phyloP scores from a whole-genome alignment of 2,113 vertebrate species.

The Podarcis raffonei region DNA sequence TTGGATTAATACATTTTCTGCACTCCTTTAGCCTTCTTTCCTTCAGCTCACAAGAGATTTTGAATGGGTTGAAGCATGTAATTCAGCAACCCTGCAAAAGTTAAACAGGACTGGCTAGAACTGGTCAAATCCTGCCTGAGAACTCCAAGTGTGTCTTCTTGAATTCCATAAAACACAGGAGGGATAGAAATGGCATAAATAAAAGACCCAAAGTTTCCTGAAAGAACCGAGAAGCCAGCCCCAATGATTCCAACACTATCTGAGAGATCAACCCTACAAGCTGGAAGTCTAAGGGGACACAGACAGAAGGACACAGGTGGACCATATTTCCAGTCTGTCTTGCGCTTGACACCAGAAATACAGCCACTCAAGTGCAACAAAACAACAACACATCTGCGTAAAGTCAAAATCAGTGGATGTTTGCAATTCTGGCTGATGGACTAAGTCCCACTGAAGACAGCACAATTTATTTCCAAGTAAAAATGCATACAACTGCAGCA shows the following conservation, averaged over 20 bases:
- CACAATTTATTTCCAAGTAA: background rate
- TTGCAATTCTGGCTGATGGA: background rate
- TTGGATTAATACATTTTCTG: background rate
- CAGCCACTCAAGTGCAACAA: background rate
- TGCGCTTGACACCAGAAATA: background rate
- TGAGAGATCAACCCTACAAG: background rate
- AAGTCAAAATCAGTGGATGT: background rate
- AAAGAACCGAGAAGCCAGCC: background rate
- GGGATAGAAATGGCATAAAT: background rate
- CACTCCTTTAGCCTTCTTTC: background rate
- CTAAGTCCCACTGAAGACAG: background rate
- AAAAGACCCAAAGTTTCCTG: background rate
- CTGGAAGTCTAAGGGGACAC: background rate
- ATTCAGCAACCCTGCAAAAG: background rate
- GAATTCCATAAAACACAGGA: background rate
- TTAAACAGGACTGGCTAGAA: no score
- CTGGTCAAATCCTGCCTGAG: background rate
- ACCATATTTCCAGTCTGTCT: background rate
- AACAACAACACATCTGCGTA: background rate
- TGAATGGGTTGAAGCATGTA: background rate
- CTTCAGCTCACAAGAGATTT: background rate
- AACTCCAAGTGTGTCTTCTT: background rate
- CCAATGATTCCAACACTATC: background rate
- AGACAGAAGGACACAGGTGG: background rate
- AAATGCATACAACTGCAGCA: background rate